Base-by-base conservation (phyloP, 2,797 vertebrate genomes). In the Cichlasoma orientale region DNA sequence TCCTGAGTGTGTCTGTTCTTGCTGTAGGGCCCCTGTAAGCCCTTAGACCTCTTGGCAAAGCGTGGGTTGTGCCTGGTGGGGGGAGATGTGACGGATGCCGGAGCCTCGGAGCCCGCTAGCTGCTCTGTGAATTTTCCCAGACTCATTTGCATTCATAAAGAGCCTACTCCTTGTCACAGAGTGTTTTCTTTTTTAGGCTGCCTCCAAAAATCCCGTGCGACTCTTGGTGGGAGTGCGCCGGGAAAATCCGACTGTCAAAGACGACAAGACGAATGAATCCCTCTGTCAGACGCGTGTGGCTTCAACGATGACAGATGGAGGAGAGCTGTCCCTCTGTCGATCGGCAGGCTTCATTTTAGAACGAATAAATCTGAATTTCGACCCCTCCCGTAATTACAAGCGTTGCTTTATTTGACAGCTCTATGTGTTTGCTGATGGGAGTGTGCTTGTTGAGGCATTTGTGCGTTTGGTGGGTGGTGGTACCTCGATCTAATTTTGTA, bases 111-210 rank as follows among this genome's bases (percentile, higher is more conserved):
- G 91, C 92, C 91, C 74, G 82, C 94, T 94, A 91, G 95, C 96
- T 95, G 95, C 94, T 89, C 96, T 95, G 92, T 94, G 94, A 95
- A 95, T 96, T 95, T 96, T 97, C 96, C 92, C 93, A 96, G 96
- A 93, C 93, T 97, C 97, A 97, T 98, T 97, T 97, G 96, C 97
- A 98, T 98, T 98, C 97, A 97, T 97, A 97, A 97, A 97, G 96
- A 97, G 97, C 91, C 90, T 89, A 96, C 96, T 97, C 96, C 96
- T 97, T 97, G 97, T 98, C 97, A 97, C 96, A 94, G 96, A 96
- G 95, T 96, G 96, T 97, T 97, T 98, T 97, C 96, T 97, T 96
- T 96, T 97, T 97, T 96, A 90, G 89, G 90, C 91, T 89, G 92
- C 92, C 90, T 92, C 86, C 88, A 90, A 93, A 97, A 97, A 97